Percentiles rank a stretch among this genome's conserved stretches.
These are phyloP conservation scores for Oceanodroma tethys DNA, from an alignment of 2,113 vertebrate genomes.

Conservation along the genomic window DNA sequence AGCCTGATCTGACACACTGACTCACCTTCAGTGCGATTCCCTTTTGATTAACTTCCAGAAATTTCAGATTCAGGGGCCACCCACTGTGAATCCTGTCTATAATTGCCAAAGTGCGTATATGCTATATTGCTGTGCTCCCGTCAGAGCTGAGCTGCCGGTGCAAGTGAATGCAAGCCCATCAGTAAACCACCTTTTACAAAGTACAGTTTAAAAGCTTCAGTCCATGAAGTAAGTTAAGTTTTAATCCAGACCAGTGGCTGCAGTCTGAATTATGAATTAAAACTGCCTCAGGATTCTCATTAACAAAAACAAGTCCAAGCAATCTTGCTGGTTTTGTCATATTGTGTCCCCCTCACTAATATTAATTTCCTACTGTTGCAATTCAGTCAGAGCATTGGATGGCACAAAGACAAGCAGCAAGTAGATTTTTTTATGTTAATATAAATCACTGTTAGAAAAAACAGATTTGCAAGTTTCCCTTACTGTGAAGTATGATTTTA, in stretches of 20 bases:
- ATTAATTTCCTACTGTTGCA: neutral
- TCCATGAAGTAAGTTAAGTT: neutral
- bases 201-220: neutral
- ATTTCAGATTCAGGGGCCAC: neutral
- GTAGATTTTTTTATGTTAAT: fast-evolving
- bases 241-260: neutral
- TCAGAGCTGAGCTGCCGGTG: neutral
- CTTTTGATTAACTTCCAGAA: neutral
- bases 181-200: neutral
- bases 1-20: neutral
- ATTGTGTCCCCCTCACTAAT: neutral
- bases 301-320: neutral
- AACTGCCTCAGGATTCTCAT: neutral
- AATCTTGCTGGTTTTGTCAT: neutral
- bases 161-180: neutral
- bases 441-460: neutral
- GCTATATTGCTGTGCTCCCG: neutral
- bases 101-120: fast-evolving
- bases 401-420: neutral
- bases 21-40: fast-evolving
- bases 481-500: neutral
- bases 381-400: neutral
- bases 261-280: neutral
- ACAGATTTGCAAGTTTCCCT: neutral
- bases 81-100: fast-evolving